Evolutionary conservation across 2,888 invertebrate species (phyloP).

Genomic region (Teleiodes luculella): DNA sequence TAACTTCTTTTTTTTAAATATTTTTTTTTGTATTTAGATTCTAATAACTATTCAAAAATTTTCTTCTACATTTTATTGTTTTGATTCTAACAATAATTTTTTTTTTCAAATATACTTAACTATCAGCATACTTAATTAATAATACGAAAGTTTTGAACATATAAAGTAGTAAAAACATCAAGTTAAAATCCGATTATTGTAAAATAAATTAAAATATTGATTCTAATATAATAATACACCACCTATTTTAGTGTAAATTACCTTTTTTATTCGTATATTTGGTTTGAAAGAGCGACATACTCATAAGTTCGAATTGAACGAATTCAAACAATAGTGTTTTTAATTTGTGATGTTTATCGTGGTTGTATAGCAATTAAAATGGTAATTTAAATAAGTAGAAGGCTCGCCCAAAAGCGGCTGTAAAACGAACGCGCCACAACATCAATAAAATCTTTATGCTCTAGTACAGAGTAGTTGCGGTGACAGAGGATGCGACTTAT

Average conservation of each 20-base stretch:
- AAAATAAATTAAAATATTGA: no score
- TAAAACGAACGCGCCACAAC: conserved; percentile 57
- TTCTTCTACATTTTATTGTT: no score
- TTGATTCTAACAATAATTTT: no score
- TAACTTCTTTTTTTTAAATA: no score
- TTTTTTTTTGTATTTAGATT: no score
- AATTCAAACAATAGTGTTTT: conserved; percentile 56
- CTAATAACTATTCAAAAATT: no score
- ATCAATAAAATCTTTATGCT: conserved; percentile 62
- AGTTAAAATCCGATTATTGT: background rate
- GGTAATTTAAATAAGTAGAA: conserved; percentile 71
- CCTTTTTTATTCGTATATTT: background rate
- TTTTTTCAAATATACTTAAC: no score
- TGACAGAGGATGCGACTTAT: background rate
- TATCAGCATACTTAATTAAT: no score
- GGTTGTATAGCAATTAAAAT: conserved; percentile 61
- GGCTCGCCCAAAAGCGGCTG: conserved; percentile 56
- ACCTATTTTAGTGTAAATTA: no score
- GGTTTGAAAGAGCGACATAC: background rate
- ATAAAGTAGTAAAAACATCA: background rate
- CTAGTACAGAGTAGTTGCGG: conserved; percentile 39
- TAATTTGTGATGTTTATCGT: conserved; percentile 53
- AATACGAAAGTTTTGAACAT: no score
- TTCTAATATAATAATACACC: no score
- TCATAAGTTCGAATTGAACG: conserved; percentile 38